Evolutionary conservation across 2,113 vertebrate species (phyloP).

Genomic region (Phrynosoma platyrhinos): DNA sequence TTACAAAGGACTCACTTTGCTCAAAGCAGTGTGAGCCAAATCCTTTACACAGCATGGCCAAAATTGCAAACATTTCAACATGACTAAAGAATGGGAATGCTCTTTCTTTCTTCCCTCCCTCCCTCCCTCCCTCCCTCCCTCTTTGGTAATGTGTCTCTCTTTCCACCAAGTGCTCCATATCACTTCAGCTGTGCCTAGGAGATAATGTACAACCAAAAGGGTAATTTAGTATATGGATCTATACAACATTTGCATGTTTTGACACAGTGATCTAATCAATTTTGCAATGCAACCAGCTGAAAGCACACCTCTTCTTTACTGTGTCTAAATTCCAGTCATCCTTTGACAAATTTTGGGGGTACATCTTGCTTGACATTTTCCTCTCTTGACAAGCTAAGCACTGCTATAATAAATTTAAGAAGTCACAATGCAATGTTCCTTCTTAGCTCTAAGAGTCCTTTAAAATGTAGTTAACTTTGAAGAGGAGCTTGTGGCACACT

Average conservation of each 20-base stretch:
- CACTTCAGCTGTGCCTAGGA: too few species aligned
- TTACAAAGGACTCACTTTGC: too few species aligned
- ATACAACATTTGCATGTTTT: neutral
- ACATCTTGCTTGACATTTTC: neutral
- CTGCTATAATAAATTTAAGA: neutral
- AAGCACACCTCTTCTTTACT: neutral
- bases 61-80: too few species aligned
- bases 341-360: neutral
- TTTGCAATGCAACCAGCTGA: neutral
- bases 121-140: too few species aligned
- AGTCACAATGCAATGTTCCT: conserved; percentile 33
- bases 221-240: neutral
- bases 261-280: neutral
- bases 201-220: neutral
- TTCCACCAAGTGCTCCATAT: neutral
- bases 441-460: conserved; percentile 6
- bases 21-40: neutral
- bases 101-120: too few species aligned
- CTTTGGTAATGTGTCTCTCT: too few species aligned
- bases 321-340: neutral
- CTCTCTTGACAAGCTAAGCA: neutral
- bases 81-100: neutral
- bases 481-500: neutral
- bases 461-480: neutral
- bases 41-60: too few species aligned